phyloP scores from a whole-genome alignment of 2,888 invertebrate genomes.

The Lutraria lutraria region DNA sequence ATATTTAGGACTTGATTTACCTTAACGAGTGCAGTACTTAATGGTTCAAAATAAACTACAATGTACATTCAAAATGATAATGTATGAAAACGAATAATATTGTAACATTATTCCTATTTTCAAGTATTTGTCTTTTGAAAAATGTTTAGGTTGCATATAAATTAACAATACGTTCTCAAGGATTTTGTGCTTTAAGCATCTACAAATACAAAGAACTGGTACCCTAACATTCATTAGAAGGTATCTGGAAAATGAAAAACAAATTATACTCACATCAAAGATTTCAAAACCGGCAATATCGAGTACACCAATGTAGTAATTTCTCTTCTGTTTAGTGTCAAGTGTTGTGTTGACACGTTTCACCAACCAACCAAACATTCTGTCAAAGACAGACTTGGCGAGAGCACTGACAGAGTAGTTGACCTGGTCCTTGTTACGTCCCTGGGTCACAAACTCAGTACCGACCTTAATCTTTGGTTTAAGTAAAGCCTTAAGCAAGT shows the following conservation, averaged over 20 bases:
- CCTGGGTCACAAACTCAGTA: conserved; percentile 99
- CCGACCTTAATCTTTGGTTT: conserved; percentile 99
- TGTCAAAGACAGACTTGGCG: conserved; percentile 87
- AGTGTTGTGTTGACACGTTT: conserved; percentile 99
- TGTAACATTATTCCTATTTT: too few species aligned
- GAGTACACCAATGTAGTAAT: conserved; percentile 99
- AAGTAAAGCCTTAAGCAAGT: conserved; percentile 92
- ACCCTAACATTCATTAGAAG: too few species aligned
- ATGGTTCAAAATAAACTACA: too few species aligned
- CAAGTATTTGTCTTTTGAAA: too few species aligned
- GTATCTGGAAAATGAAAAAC: neutral
- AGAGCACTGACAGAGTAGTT: conserved; percentile 87
- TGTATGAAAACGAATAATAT: too few species aligned
- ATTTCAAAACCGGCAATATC: conserved; percentile 99
- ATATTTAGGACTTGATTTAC: too few species aligned
- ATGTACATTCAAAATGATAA: too few species aligned
- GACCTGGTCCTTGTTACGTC: conserved; percentile 95
- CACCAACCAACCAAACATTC: conserved; percentile 93
- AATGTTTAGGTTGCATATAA: too few species aligned
- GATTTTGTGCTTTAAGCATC: too few species aligned
- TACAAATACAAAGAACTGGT: too few species aligned
- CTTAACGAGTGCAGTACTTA: too few species aligned
- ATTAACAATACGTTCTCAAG: too few species aligned
- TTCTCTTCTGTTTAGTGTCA: conserved; percentile 99
- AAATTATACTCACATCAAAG: conserved; percentile 91